These are phyloP conservation scores for Leucoptera coffeella DNA, from an alignment of 2,888 invertebrate species.

Conservation along the genomic window DNA sequence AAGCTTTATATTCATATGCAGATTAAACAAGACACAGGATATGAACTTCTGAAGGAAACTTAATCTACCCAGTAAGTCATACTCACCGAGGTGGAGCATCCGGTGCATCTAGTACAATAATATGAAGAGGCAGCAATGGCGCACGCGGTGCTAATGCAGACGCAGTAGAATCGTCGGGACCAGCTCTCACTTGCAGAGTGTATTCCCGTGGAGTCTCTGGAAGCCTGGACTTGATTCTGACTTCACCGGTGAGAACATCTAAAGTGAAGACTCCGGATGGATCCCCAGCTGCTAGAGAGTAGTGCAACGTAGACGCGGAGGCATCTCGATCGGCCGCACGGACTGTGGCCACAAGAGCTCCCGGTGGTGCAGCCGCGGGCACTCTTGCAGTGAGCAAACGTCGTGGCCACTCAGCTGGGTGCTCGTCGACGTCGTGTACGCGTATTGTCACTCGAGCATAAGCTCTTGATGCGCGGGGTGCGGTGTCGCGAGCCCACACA, in stretches of 20 bases:
- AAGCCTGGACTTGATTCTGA: background rate
- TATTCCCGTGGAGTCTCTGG: constrained; percentile 73
- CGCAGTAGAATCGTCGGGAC: no score
- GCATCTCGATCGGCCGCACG: constrained; percentile 75
- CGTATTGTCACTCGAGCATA: constrained; percentile 68
- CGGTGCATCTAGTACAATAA: no score
- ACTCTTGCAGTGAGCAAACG: constrained; percentile 72
- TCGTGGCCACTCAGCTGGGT: constrained; percentile 82
- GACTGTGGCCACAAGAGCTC: constrained; percentile 68
- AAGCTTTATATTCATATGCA: no score
- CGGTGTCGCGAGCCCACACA: constrained; percentile 86
- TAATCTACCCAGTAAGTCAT: background rate
- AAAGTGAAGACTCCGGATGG: constrained; percentile 77
- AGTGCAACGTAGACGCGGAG: constrained; percentile 60
- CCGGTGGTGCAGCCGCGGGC: constrained; percentile 19
- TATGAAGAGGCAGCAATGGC: constrained; percentile 76
- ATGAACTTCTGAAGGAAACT: no score
- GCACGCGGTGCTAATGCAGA: constrained; percentile 68
- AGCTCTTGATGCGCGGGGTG: constrained; percentile 79
- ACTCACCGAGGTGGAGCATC: constrained; percentile 68
- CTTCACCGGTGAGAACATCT: background rate
- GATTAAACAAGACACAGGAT: no score
- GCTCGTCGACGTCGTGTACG: constrained; percentile 87
- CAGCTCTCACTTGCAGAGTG: constrained; percentile 76
- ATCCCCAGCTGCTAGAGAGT: constrained; percentile 81